Evolutionary conservation across 1,140 invertebrate species (phyloP), one percentile per base, ranked within the genome.

Genomic region (Plutomurus gul): DNA sequence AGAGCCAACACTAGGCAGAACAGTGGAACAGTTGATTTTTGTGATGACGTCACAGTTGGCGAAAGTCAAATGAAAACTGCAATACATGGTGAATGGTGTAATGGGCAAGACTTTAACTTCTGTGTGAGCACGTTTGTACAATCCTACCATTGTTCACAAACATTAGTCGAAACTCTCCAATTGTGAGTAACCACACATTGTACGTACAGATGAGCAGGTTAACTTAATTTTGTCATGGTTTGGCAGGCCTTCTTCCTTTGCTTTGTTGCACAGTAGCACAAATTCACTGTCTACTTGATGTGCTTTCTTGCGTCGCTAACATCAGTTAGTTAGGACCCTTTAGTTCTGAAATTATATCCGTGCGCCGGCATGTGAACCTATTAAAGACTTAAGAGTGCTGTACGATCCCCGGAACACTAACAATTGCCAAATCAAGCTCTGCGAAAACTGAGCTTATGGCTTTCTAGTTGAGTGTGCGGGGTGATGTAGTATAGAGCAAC

Each of bases 391-490:
- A 71, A 78, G 71, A 73, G n/a, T n/a, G 72, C 47, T 78, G 70
- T 78, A 78, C 77, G 77, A 78, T 71, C 77, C 77, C 77, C 77
- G 70, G 60, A 78, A 78, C 77, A 78, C 77, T 78, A 56, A 74
- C 77, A 78, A 78, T 78, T 78, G 77, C 77, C 77, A 78, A 78
- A 78, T 78, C 74, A 78, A 78, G 77, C 70, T 78, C 70, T 47
- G 70, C 46, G 76, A 78, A 78, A 78, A 47, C 56, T 78, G 77
- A 78, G 77, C 77, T 70, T 27, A 51, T 60, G 36, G n/a, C n/a
- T n/a, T n/a, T n/a, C n/a, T n/a, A n/a, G n/a, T n/a, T n/a, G 56
- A 65, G 56, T 65, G 56, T 65, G 56, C 36, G 56, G 56, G 30
- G 56, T 65, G 56, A 33, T 65, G 56, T 65, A 65, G 56, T 65